These are phyloP conservation scores for Mimas tiliae DNA, from an alignment of 2,888 invertebrate genomes.

Conservation along the genomic window DNA sequence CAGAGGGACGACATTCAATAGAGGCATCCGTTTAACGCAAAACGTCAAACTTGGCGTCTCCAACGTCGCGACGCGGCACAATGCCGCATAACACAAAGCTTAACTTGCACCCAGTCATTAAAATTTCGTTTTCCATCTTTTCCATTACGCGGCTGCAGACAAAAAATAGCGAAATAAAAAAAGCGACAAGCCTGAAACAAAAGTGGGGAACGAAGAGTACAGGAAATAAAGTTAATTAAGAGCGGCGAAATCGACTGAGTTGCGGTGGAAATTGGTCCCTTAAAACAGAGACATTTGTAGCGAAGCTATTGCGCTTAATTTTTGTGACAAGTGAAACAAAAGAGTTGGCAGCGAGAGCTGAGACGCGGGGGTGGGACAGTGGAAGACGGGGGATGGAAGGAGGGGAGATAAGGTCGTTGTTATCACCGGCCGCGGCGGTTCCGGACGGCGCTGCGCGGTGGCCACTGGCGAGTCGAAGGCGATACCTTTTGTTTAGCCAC, in stretches of 20 bases:
- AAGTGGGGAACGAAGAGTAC: slow-evolving; percentile 80
- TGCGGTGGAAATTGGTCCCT: slow-evolving; percentile 84
- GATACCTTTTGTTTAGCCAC: slow-evolving; percentile 81
- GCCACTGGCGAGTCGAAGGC: slow-evolving; percentile 80
- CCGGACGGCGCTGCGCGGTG: slow-evolving; percentile 56
- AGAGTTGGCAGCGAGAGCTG: slow-evolving; percentile 75
- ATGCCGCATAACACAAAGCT: slow-evolving; percentile 76
- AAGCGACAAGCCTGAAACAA: slow-evolving; percentile 77
- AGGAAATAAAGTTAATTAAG: slow-evolving; percentile 85
- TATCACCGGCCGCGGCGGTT: slow-evolving; percentile 74
- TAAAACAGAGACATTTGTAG: slow-evolving; percentile 84
- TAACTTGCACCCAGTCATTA: slow-evolving; percentile 81
- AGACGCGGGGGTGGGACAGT: slow-evolving; percentile 52
- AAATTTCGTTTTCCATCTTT: slow-evolving; percentile 84
- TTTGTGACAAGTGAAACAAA: slow-evolving; percentile 85
- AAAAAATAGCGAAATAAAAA: slow-evolving; percentile 81
- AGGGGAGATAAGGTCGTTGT: slow-evolving; percentile 78
- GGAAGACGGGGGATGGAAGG: slow-evolving; percentile 40
- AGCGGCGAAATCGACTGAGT: slow-evolving; percentile 84
- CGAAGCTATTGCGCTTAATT: slow-evolving; percentile 83
- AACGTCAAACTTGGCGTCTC: slow-evolving; percentile 70
- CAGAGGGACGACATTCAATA: slow-evolving; percentile 57
- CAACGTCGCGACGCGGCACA: slow-evolving; percentile 64
- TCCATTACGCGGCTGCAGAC: slow-evolving; percentile 82
- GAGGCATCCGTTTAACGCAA: slow-evolving; percentile 63